phyloP scores from a whole-genome alignment of 2,797 vertebrate genomes.

The Halcyon badia region DNA sequence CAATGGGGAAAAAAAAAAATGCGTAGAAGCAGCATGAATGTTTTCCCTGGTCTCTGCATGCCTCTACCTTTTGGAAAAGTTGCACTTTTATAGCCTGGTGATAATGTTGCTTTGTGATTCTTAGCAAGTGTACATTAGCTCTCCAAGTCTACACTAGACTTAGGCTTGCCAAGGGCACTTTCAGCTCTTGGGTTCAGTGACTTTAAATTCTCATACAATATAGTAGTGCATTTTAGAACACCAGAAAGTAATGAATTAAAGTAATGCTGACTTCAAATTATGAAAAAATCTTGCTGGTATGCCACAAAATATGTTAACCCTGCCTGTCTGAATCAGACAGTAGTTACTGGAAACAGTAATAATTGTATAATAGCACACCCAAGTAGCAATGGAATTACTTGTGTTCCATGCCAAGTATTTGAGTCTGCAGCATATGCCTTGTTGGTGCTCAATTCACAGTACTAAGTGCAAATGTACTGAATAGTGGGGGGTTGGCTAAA shows the following conservation, averaged over 20 bases:
- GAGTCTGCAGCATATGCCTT: neutral
- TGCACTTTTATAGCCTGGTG: neutral
- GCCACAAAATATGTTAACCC: neutral
- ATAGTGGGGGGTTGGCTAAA: neutral
- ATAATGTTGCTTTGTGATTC: neutral
- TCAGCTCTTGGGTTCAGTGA: neutral
- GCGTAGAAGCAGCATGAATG: neutral
- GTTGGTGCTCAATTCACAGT: neutral
- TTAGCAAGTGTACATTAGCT: neutral
- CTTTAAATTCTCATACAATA: neutral
- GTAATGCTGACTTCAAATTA: neutral
- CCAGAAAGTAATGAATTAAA: slow-evolving; percentile 3
- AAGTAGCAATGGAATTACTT: neutral
- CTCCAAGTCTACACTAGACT: neutral
- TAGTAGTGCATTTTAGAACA: neutral
- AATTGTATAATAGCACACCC: neutral
- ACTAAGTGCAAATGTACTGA: neutral
- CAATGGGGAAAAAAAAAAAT: neutral
- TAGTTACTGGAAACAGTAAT: neutral
- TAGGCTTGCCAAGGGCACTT: neutral
- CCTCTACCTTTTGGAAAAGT: neutral
- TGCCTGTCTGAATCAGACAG: neutral
- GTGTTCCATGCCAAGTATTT: neutral
- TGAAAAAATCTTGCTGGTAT: neutral
- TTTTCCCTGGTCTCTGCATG: neutral